A percentile compares a stretch with the other conserved stretches of the same genome.
phyloP scores from a whole-genome alignment of 2,113 vertebrate genomes.

The Alectura lathami region DNA sequence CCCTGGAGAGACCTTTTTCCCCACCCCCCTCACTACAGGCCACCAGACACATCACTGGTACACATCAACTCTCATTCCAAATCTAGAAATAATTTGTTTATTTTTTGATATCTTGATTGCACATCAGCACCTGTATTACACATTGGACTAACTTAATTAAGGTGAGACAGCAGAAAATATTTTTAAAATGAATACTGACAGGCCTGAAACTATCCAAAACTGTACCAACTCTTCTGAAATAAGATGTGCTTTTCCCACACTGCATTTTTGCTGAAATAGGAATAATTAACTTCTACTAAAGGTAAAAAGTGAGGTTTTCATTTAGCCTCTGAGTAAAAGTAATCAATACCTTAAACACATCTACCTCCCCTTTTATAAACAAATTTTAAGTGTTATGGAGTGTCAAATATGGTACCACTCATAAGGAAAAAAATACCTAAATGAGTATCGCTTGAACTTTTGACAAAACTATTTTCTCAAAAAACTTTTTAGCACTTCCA shows the following conservation, averaged over 20 bases:
- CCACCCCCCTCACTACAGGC: not conserved
- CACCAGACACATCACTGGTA: not conserved
- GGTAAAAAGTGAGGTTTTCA: not conserved
- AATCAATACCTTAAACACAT: not conserved
- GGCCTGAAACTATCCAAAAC: not conserved
- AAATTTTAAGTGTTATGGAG: not conserved
- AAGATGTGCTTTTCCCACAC: not conserved
- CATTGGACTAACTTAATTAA: not conserved
- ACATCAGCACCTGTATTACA: not conserved
- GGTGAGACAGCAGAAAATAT: not conserved
- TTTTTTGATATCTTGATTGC: not conserved
- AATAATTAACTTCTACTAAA: not conserved
- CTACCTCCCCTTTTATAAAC: not conserved
- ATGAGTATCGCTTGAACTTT: not conserved
- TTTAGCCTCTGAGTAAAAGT: not conserved
- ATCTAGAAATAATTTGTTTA: not conserved
- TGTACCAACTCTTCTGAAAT: not conserved
- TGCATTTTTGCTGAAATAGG: not conserved
- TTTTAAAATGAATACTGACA: not conserved
- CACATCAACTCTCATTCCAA: not conserved
- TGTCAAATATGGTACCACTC: not conserved
- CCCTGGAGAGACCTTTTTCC: not conserved
- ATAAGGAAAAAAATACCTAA: not conserved
- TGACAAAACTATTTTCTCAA: not conserved
- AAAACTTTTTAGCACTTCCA: not conserved